Percentiles rank a stretch among this genome's conserved stretches.
These are phyloP conservation scores for Plutomurus gul DNA, from an alignment of 1,140 invertebrate species.

Conservation along the genomic window DNA sequence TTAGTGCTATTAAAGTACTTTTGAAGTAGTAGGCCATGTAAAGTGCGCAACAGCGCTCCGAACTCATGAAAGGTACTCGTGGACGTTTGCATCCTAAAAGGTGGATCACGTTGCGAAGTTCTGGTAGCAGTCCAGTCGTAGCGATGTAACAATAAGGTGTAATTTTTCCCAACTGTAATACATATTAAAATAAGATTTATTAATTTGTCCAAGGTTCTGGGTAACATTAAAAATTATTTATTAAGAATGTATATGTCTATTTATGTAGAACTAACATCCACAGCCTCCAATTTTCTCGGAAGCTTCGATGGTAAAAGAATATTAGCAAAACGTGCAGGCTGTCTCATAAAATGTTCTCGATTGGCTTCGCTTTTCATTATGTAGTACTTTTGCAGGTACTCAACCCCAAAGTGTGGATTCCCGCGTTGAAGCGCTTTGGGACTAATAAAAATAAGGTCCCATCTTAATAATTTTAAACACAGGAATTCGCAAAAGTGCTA, in stretches of 20 bases:
- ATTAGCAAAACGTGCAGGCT: background rate
- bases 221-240: too few species aligned
- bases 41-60: constrained; percentile 13
- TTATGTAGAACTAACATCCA: constrained; percentile 2
- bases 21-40: constrained; percentile 48
- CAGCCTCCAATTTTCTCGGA: constrained; percentile 3
- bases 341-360: background rate
- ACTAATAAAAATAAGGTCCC: constrained; percentile 18
- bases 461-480: background rate
- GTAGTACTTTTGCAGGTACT: constrained; percentile 31
- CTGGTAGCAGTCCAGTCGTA: constrained; percentile 31
- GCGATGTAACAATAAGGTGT: constrained; percentile 40
- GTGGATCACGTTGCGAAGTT: constrained; percentile 24
- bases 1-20: constrained; percentile 8
- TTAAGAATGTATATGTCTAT: background rate
- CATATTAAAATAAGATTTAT: too few species aligned
- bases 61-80: constrained; percentile 37
- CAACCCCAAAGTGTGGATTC: constrained; percentile 35
- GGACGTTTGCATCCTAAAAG: constrained; percentile 32
- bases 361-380: background rate
- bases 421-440: constrained; percentile 40
- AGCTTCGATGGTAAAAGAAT: constrained; percentile 30
- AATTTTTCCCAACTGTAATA: constrained; percentile 21
- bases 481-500: background rate
- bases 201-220: too few species aligned